Base-by-base conservation (phyloP, 2,113 vertebrate genomes). In the Suncus etruscus region DNA sequence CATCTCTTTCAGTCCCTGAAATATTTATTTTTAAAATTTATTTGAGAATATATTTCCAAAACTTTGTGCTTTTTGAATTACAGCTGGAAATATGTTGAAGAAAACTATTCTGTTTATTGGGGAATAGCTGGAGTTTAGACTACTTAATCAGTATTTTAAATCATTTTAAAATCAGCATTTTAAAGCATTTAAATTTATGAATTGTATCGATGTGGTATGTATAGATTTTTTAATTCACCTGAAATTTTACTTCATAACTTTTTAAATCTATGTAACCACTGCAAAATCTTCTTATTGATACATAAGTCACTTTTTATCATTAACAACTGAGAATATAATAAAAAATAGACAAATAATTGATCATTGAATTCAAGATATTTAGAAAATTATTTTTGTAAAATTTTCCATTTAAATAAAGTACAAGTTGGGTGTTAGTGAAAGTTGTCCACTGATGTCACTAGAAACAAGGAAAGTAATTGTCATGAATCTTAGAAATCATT, bases 201-300 rank as follows among this genome's bases (percentile, higher is more conserved):
- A 39, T 39, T 39, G 39, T 39, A 39, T 39, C 39, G 5, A 39
- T 39, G 39, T 39, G 3, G 39, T 39, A 39, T 39, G 39, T 14
- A 54, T 8, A 68, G 50, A 83, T 45, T 45, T 76, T 85, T 76
- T 81, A 79, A 39, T 32, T 1, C 61, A 77, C 3, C 0, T 68
- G 8, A 78, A 86, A 72, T 65, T 69, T 69, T 73, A 81, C 68
- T 65, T 89, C 20, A 65, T 80, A 76, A 48, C 27, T 10, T 86
- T 85, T 54, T 6, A 32, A 76, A 75, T n/a, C 0, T 29, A 70
- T 29, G 87, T 58, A 81, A 90, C 76, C 12, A 39, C 27, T 73
- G 39, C 70, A 24, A 65, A 84, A 66, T 68, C 20, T 66, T 65
- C 8, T 8, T 87, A 79, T 20, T 79, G 4, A n/a, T 1, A 73